phyloP scores from a whole-genome alignment of 2,797 vertebrate genomes.

The Euthynnus affinis region DNA sequence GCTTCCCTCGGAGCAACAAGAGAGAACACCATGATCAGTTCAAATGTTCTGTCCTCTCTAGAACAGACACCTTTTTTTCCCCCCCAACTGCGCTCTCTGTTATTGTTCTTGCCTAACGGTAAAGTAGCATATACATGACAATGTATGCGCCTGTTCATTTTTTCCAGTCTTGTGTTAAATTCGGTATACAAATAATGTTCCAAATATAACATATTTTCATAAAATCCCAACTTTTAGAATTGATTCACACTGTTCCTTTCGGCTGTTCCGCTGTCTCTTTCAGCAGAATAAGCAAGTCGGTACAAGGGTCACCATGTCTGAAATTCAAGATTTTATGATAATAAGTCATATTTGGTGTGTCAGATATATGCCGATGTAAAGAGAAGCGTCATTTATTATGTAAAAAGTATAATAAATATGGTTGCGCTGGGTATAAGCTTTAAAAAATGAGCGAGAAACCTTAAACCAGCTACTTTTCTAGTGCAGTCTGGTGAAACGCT shows the following conservation, averaged over 20 bases:
- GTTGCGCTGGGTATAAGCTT: accelerated
- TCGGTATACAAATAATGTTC: neutral
- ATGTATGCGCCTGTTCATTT: too few relatives aligned
- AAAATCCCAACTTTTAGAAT: neutral
- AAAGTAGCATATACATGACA: neutral
- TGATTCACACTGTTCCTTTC: neutral
- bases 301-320: neutral
- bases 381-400: accelerated
- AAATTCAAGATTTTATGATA: neutral
- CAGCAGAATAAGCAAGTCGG: too few relatives aligned
- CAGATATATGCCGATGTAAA: conserved; percentile 27
- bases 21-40: neutral
- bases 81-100: neutral
- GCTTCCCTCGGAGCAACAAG: neutral
- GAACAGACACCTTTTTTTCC: neutral
- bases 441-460: too few relatives aligned
- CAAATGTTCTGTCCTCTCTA: neutral
- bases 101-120: too few relatives aligned
- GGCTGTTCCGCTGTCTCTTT: neutral
- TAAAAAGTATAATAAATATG: accelerated
- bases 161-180: neutral
- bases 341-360: neutral
- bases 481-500: neutral
- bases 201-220: neutral
- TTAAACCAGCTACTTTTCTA: neutral